These are phyloP conservation scores for Daboia siamensis DNA, from an alignment of 2,113 vertebrate genomes.

Conservation along the genomic window DNA sequence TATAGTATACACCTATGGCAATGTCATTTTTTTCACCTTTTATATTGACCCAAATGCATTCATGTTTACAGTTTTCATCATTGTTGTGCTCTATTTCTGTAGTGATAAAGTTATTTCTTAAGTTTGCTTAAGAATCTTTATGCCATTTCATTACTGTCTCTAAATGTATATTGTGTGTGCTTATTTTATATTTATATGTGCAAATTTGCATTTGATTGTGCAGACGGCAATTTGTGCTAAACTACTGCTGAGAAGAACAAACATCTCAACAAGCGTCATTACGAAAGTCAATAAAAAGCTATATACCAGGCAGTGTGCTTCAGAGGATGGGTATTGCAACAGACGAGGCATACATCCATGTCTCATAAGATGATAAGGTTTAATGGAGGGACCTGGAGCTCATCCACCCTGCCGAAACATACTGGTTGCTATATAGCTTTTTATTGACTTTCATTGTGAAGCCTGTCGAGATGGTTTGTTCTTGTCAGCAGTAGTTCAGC, in stretches of 20 bases:
- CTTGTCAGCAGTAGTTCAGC: background rate
- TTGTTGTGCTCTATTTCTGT: no score
- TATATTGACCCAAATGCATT: no score
- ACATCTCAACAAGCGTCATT: background rate
- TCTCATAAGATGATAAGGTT: background rate
- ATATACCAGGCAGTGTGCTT: background rate
- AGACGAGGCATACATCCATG: background rate
- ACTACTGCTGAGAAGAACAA: background rate
- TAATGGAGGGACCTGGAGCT: background rate
- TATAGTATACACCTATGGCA: no score
- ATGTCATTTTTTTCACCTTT: no score
- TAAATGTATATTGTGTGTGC: background rate
- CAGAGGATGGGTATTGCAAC: background rate
- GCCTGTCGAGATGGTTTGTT: background rate
- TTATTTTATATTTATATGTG: background rate
- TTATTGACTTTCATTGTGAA: background rate
- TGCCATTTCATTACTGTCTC: background rate
- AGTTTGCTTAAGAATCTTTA: background rate
- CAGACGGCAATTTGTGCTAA: background rate
- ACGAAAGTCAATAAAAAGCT: background rate
- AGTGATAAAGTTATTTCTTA: no score
- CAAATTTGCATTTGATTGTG: background rate
- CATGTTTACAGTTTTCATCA: no score
- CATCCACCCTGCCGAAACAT: background rate
- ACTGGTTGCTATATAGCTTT: background rate